Conservation (phyloP, 1,140 invertebrate genomes). For the Aphaenogaster ashmeadi region DNA sequence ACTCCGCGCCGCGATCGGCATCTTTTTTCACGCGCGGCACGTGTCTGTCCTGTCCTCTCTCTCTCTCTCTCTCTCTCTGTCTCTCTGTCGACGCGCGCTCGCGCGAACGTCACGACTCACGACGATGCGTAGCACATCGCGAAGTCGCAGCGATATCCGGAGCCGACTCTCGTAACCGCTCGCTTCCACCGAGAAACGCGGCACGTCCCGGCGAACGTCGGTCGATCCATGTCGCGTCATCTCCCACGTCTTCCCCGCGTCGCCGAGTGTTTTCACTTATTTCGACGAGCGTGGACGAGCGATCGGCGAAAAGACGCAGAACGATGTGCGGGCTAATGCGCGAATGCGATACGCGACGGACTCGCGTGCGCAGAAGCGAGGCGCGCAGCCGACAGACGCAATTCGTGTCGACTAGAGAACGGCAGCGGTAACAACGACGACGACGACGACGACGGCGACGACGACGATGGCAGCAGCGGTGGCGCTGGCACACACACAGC, state of each 20-base stretch:
- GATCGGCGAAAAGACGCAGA: conserved; percentile 52
- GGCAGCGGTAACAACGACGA: conserved; percentile 14
- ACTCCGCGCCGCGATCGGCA: background rate
- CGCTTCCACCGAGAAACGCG: background rate
- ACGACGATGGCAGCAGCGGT: conserved; percentile 24
- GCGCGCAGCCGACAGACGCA: conserved; percentile 73
- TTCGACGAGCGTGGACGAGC: conserved; percentile 25
- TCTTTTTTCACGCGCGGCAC: conserved; percentile 16
- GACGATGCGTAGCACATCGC: conserved; percentile 30
- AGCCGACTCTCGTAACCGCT: background rate
- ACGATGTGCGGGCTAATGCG: conserved; percentile 18
- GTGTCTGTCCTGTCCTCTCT: background rate
- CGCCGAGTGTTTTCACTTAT: conserved; percentile 39
- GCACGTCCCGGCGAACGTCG: background rate
- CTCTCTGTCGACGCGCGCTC: background rate
- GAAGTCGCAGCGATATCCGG: background rate
- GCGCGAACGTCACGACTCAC: background rate
- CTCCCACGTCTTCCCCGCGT: background rate
- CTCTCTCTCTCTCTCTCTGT: too few relatives aligned
- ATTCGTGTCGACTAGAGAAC: conserved; percentile 66
- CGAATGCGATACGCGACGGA: conserved; percentile 22
- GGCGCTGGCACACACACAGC: conserved; percentile 29
- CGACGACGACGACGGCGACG: conserved; percentile 50
- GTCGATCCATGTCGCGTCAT: conserved; percentile 13
- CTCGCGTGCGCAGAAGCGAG: conserved; percentile 74